Evolutionary conservation across 2,888 invertebrate genomes (phyloP).

Genomic region (Clistopyga incitator): DNA sequence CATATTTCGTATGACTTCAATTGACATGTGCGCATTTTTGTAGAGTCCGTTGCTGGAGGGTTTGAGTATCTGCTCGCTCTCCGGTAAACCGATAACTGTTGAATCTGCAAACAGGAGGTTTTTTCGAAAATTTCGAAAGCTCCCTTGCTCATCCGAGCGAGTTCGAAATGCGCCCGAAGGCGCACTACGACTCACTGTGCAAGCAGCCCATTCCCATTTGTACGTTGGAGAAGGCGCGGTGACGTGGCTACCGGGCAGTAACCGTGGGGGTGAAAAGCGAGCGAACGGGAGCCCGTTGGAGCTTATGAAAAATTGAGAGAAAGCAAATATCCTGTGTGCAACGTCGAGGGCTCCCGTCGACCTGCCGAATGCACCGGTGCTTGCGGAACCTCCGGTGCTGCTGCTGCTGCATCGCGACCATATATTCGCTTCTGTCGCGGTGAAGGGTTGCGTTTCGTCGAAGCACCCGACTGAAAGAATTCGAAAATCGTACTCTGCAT

Average conservation of each 20-base stretch:
- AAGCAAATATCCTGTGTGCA: slow-evolving; percentile 72
- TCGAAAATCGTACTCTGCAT: slow-evolving; percentile 35
- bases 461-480: slow-evolving; percentile 35
- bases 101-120: slow-evolving; percentile 23
- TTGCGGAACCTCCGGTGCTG: slow-evolving; percentile 22
- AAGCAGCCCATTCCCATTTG: slow-evolving; percentile 38
- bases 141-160: slow-evolving; percentile 9
- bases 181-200: slow-evolving; percentile 8
- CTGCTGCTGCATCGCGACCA: neutral
- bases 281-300: slow-evolving; percentile 58
- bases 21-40: neutral
- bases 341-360: slow-evolving; percentile 49
- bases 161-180: slow-evolving; percentile 42
- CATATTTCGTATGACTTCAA: neutral
- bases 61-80: neutral
- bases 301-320: slow-evolving; percentile 76
- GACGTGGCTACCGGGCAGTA: slow-evolving; percentile 50
- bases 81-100: slow-evolving; percentile 12
- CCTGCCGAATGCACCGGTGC: slow-evolving; percentile 52
- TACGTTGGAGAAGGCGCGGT: slow-evolving; percentile 26
- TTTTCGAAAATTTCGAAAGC: slow-evolving; percentile 30
- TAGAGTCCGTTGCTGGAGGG: neutral
- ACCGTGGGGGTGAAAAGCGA: slow-evolving; percentile 34
- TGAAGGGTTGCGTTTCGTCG: slow-evolving; percentile 36
- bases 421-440: slow-evolving; percentile 21